Evolutionary conservation across 1,140 invertebrate species (phyloP), one percentile per base, ranked within the genome.

Genomic region (Pemphigus obesinymphae): DNA sequence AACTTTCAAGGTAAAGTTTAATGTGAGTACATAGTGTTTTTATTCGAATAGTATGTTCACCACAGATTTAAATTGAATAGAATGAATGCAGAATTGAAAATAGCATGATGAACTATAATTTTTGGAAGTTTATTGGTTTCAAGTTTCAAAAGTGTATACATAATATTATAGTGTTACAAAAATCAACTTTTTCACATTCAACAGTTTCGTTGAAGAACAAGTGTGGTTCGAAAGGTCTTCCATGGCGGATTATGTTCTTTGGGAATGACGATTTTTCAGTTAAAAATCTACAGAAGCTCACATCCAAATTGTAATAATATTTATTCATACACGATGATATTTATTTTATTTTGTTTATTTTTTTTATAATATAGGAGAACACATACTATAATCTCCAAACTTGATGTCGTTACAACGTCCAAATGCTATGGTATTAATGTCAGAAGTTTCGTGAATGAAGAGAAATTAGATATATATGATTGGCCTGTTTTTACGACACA

Each of bases 261-360:
- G 92, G 92, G 4, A 90, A 90, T 15, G 91, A 93, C 85, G 86
- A 89, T 50, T 93, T 93, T 88, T 90, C 92, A 0, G 81, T 92
- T n/a, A 86, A 88, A 61, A 92, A 90, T 85, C 87, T 93, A 45
- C 87, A 89, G 85, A 37, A 83, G 17, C 37, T 85, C 34, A 82
- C 82, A 82, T 84, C 83, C 0, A 85, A 85, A 82, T 83, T 85
- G 83, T 84, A 83, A 82, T 83, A 83, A 80, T 81, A 34, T 83
- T 82, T 34, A 15, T 73, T 26, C 26, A n/a, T n/a, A 20, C 53
- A 72, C 13, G 10, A n/a, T 68, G 17, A 43, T 45, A 23, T 76
- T 76, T 50, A 11, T 50, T 50, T 50, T 11, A 72, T 26, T 72
- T 15, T 2, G 23, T 10, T 1, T 8, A 45, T 50, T 63, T 82